phyloP scores from a whole-genome alignment of 2,113 vertebrate genomes.

The Limanda limanda region DNA sequence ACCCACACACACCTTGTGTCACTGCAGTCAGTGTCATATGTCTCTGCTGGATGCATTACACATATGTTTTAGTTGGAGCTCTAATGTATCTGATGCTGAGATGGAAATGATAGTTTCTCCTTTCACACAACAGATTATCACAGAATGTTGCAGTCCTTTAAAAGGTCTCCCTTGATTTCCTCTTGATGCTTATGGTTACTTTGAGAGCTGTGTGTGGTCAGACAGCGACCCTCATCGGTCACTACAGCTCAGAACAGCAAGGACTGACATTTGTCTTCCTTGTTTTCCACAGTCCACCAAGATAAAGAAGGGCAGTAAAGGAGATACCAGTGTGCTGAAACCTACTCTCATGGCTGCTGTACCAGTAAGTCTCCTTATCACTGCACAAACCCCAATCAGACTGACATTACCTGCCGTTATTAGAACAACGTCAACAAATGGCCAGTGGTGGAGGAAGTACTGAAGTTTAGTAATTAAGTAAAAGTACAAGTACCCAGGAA shows the following conservation, averaged over 20 bases:
- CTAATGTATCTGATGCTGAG: background rate
- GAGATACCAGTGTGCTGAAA: constrained; percentile 91
- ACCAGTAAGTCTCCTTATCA: constrained; percentile 85
- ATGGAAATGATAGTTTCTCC: background rate
- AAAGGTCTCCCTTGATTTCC: background rate
- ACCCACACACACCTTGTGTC: background rate
- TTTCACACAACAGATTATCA: background rate
- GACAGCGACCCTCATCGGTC: background rate
- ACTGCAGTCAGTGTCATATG: no score
- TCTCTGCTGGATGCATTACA: constrained; percentile 2
- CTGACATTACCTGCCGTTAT: no score
- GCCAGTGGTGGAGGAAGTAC: no score
- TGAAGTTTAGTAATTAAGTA: no score
- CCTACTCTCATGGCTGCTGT: constrained; percentile 98
- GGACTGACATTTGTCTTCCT: constrained; percentile 1
- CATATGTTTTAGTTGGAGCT: background rate
- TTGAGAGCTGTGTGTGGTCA: background rate
- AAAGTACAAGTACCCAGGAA: no score
- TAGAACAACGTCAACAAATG: background rate
- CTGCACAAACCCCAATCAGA: background rate
- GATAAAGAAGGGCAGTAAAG: constrained; percentile 99
- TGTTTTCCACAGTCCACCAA: constrained; percentile 89
- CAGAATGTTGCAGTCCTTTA: background rate
- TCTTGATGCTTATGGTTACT: background rate
- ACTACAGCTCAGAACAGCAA: background rate